A percentile compares a stretch with the other conserved stretches of the same genome.
These are phyloP conservation scores for Teleogryllus oceanicus DNA, from an alignment of 2,888 invertebrate genomes.

Conservation along the genomic window DNA sequence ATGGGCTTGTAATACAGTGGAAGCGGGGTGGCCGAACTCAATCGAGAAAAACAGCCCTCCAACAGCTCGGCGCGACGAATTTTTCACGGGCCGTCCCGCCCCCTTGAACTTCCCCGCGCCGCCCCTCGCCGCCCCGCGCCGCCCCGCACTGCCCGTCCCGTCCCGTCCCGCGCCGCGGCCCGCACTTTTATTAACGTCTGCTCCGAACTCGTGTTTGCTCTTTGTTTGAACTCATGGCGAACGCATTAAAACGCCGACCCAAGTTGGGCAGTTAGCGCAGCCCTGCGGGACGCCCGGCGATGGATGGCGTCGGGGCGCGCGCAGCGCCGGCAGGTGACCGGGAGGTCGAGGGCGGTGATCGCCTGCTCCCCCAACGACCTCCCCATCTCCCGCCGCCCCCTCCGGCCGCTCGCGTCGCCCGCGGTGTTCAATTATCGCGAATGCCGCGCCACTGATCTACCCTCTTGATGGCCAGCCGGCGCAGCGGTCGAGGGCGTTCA, in stretches of 20 bases:
- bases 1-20: conserved; percentile 4
- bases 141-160: too few species aligned
- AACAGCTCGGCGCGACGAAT: neutral
- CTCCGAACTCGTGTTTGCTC: too few species aligned
- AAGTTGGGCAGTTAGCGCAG: neutral
- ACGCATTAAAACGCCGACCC: neutral
- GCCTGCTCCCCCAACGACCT: neutral
- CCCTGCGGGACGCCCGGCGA: neutral
- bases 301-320: neutral
- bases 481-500: neutral
- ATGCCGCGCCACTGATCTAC: neutral
- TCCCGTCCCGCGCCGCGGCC: too few species aligned
- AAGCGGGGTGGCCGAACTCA: neutral
- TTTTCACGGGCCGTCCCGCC: neutral
- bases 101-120: neutral
- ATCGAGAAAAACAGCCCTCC: conserved; percentile 18
- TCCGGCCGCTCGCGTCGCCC: neutral
- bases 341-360: neutral
- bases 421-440: conserved; percentile 18
- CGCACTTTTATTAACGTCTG: too few species aligned
- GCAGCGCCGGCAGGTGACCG: neutral
- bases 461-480: conserved; percentile 19
- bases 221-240: too few species aligned
- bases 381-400: neutral
- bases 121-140: neutral